These are phyloP conservation scores for Thamnophis elegans DNA, from an alignment of 2,797 vertebrate species.

Conservation along the genomic window DNA sequence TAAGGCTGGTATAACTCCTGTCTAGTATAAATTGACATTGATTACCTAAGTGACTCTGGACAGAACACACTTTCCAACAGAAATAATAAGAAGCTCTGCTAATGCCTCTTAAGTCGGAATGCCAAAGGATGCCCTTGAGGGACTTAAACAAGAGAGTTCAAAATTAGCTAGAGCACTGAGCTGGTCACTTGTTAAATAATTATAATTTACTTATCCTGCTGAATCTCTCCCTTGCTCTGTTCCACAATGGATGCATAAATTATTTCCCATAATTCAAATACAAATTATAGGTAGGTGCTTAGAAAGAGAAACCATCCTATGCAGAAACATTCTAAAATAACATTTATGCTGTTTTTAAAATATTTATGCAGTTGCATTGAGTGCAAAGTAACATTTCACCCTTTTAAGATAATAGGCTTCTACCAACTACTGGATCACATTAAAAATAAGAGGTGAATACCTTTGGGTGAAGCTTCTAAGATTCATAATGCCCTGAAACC, in stretches of 20 bases:
- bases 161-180: slow-evolving; percentile 50
- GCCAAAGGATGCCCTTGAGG: slow-evolving; percentile 31
- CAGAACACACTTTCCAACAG: slow-evolving; percentile 34
- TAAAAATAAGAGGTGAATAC: slow-evolving; percentile 37
- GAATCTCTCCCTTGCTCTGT: slow-evolving; percentile 5
- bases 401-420: slow-evolving; percentile 59
- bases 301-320: slow-evolving; percentile 35
- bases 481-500: slow-evolving; percentile 21
- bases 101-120: slow-evolving; percentile 49
- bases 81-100: slow-evolving; percentile 39
- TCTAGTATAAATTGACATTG: slow-evolving; percentile 49
- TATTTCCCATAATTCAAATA: slow-evolving; percentile 35
- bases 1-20: slow-evolving; percentile 41
- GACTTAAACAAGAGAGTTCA: slow-evolving; percentile 58
- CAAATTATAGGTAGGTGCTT: slow-evolving; percentile 32
- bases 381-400: slow-evolving; percentile 38
- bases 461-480: slow-evolving; percentile 19
- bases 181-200: slow-evolving; percentile 57
- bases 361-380: slow-evolving; percentile 61
- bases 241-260: neutral
- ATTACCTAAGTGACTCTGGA: slow-evolving; percentile 53
- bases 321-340: slow-evolving; percentile 43
- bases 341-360: slow-evolving; percentile 54
- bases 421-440: slow-evolving; percentile 30
- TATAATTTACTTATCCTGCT: slow-evolving; percentile 34